A percentile compares a stretch with the other conserved stretches of the same genome.
Conservation (phyloP, 2,113 vertebrate genomes). For the Centropus bengalensis region DNA sequence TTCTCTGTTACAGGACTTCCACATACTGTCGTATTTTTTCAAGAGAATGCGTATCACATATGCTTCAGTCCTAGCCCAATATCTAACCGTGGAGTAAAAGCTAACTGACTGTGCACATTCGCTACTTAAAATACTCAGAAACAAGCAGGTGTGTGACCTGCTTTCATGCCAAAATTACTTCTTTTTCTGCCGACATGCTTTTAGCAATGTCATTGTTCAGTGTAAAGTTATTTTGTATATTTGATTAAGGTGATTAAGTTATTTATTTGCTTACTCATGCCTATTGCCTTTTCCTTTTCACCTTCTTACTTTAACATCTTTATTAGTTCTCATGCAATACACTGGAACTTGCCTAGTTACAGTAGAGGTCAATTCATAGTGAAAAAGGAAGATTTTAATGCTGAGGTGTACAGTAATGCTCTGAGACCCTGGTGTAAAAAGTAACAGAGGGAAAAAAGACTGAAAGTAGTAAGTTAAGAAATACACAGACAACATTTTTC, state of each 20-base stretch:
- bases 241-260: not conserved
- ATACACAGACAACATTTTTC: not conserved
- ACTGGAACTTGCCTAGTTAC: not conserved
- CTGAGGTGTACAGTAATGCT: not conserved
- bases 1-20: not conserved
- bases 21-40: not conserved
- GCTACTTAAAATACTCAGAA: conserved; percentile 40
- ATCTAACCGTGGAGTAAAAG: conserved; percentile 8
- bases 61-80: not conserved
- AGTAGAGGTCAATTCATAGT: not conserved
- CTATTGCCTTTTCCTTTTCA: not conserved
- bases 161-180: conserved; percentile 7
- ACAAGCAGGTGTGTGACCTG: conserved; percentile 44
- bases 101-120: not conserved
- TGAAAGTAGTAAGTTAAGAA: not conserved
- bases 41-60: not conserved
- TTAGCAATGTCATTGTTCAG: not conserved
- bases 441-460: not conserved
- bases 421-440: not conserved
- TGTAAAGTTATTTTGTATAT: not conserved
- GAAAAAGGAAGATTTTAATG: conserved; percentile 27
- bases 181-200: not conserved
- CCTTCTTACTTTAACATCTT: not conserved
- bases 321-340: not conserved
- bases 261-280: conserved; percentile 15